These are phyloP conservation scores for Athene cunicularia DNA, from an alignment of 2,113 vertebrate genomes.

Conservation along the genomic window DNA sequence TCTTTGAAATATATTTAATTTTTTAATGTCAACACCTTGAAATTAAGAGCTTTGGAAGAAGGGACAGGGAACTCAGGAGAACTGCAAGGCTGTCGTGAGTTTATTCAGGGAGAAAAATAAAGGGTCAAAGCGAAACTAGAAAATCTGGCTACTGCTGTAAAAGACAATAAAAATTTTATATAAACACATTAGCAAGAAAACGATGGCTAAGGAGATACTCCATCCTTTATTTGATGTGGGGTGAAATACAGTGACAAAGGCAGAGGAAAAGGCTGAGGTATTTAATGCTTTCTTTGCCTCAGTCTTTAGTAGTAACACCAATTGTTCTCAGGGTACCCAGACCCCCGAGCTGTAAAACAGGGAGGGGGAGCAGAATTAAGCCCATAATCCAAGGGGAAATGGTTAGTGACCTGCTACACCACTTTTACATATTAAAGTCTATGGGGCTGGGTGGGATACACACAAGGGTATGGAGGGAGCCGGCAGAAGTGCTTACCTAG, in stretches of 20 bases:
- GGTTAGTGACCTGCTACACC: neutral
- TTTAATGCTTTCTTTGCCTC: neutral
- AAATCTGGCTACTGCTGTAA: neutral
- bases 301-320: neutral
- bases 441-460: neutral
- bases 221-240: neutral
- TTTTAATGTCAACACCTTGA: neutral
- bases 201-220: neutral
- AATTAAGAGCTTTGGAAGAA: neutral
- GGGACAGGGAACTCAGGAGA: neutral
- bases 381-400: neutral
- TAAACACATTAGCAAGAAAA: neutral
- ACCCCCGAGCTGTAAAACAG: neutral
- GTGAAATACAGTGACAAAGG: neutral
- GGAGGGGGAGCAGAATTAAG: neutral
- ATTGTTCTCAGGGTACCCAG: neutral
- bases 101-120: neutral
- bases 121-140: neutral
- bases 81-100: neutral
- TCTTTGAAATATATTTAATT: neutral
- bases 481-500: rapidly evolving
- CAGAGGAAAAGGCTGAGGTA: neutral
- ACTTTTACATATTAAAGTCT: too few species aligned
- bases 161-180: neutral
- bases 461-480: neutral